phyloP scores from a whole-genome alignment of 92 coral and sea anemone genomes.

The Bergia puertoricense region DNA sequence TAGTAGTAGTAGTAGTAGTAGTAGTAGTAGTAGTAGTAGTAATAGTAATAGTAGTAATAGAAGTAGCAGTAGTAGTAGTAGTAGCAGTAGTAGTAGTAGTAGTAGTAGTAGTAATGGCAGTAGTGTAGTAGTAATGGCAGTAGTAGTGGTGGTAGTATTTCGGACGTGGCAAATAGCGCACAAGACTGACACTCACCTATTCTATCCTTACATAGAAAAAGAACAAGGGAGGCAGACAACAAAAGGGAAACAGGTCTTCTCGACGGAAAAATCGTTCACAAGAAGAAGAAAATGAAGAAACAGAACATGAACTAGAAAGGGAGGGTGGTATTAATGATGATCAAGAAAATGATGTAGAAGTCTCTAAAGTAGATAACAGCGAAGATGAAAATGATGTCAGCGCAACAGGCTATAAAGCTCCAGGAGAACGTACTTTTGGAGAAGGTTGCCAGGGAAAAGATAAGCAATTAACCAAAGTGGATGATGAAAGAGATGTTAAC shows the following conservation, averaged over 20 bases:
- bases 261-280: slow-evolving; percentile 3
- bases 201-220: slow-evolving; percentile 13
- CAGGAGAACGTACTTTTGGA: background rate
- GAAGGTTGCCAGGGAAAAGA: slow-evolving; percentile 29
- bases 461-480: slow-evolving; percentile 30
- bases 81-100: too few species aligned
- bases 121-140: too few species aligned
- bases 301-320: background rate
- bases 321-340: background rate
- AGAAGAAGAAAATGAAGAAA: slow-evolving; percentile 22
- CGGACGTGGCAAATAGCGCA: background rate
- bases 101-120: too few species aligned
- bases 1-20: too few species aligned
- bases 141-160: too few species aligned
- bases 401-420: background rate
- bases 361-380: slow-evolving; percentile 24
- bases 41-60: too few species aligned
- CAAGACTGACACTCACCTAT: background rate
- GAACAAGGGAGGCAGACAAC: slow-evolving; percentile 2
- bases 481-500: slow-evolving; percentile 11
- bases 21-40: too few species aligned
- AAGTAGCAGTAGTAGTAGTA: too few species aligned
- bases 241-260: slow-evolving; percentile 2
- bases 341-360: slow-evolving; percentile 32
- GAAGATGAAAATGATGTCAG: slow-evolving; percentile 13